These are phyloP conservation scores for Teinopalpus imperialis DNA, from an alignment of 2,888 invertebrate genomes.

Conservation along the genomic window DNA sequence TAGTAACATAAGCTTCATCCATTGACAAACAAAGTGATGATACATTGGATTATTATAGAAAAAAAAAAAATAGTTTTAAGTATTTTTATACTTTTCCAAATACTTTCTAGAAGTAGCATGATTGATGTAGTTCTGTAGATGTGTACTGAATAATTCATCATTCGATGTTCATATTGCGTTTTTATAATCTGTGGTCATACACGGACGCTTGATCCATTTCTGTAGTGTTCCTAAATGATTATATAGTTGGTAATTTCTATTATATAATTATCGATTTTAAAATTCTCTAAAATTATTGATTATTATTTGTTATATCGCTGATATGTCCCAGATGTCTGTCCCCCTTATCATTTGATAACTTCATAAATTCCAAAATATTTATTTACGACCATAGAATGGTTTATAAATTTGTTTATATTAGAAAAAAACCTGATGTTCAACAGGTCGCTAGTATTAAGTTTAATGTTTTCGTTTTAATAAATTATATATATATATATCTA, in stretches of 20 bases:
- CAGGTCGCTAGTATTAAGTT: slow-evolving; percentile 16
- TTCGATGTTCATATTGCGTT: background rate
- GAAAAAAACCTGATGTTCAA: background rate
- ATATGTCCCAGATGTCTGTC: too few species aligned
- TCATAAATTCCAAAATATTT: slow-evolving; percentile 18
- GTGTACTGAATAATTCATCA: slow-evolving; percentile 1
- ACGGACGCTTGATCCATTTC: too few species aligned
- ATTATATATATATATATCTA: too few species aligned
- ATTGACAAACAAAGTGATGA: background rate
- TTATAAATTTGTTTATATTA: slow-evolving; percentile 3
- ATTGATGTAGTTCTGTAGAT: background rate
- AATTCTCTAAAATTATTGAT: too few species aligned
- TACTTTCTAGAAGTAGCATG: slow-evolving; percentile 3
- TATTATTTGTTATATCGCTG: too few species aligned
- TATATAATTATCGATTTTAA: too few species aligned
- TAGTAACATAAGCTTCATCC: too few species aligned
- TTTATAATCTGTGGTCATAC: background rate
- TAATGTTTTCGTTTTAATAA: slow-evolving; percentile 6
- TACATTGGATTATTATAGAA: background rate
- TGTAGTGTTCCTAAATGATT: too few species aligned
- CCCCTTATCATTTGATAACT: too few species aligned
- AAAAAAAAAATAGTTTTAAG: background rate
- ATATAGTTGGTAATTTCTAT: too few species aligned
- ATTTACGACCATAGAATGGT: slow-evolving; percentile 8
- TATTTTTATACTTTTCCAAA: slow-evolving; percentile 19